These are phyloP conservation scores for Resseliella maxima DNA, from an alignment of 2,888 invertebrate species.

Conservation along the genomic window DNA sequence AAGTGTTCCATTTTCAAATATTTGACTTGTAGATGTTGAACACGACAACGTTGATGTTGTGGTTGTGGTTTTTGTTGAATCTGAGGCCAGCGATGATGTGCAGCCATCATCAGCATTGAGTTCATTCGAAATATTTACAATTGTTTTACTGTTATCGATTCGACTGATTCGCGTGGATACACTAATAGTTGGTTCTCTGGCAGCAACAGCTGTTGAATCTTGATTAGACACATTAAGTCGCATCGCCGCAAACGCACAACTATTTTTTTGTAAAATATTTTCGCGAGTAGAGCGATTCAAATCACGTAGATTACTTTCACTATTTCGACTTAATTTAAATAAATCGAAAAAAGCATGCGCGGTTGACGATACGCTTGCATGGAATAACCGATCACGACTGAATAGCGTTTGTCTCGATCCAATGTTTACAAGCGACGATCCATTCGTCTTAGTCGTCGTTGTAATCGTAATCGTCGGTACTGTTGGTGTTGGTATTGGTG, in stretches of 20 bases:
- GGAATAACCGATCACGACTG: constrained; percentile 56
- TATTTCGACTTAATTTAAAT: constrained; percentile 47
- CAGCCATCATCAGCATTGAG: neutral
- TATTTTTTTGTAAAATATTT: constrained; percentile 9
- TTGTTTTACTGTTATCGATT: constrained; percentile 37
- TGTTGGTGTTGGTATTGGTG: constrained; percentile 54
- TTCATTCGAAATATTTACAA: constrained; percentile 1
- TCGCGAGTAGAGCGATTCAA: constrained; percentile 19
- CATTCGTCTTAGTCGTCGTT: constrained; percentile 39
- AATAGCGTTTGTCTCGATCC: neutral
- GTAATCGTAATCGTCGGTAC: constrained; percentile 46
- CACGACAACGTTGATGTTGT: neutral
- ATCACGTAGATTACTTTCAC: constrained; percentile 54
- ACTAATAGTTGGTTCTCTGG: constrained; percentile 53
- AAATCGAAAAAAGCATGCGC: constrained; percentile 55
- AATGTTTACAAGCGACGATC: constrained; percentile 53
- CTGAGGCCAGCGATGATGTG: neutral
- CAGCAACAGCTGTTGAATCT: constrained; percentile 59
- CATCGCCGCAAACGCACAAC: constrained; percentile 61
- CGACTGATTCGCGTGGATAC: constrained; percentile 37
- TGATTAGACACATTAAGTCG: constrained; percentile 65
- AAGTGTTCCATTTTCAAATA: constrained; percentile 55
- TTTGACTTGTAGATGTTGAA: neutral
- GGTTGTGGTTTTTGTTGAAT: constrained; percentile 56
- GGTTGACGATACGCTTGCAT: constrained; percentile 53